These are phyloP conservation scores for Benitochromis conjunctus DNA, from an alignment of 2,113 vertebrate genomes.

Conservation along the genomic window DNA sequence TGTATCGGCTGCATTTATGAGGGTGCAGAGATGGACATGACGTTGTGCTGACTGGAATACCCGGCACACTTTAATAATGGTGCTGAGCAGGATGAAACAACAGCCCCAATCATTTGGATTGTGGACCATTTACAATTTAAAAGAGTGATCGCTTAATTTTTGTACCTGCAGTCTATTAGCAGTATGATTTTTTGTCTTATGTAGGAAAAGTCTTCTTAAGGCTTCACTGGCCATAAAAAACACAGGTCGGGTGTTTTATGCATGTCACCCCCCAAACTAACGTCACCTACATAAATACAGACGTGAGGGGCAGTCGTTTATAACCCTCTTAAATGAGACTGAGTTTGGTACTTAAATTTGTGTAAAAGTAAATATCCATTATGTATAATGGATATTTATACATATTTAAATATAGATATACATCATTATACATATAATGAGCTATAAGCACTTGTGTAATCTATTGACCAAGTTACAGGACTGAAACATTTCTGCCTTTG, in stretches of 20 bases:
- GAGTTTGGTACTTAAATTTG: not conserved
- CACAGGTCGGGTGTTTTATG: not conserved
- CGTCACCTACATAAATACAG: not conserved
- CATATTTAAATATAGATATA: no score
- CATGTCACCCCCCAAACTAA: not conserved
- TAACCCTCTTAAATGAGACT: not conserved
- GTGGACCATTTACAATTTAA: not conserved
- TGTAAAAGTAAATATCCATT: not conserved
- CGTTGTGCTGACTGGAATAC: not conserved
- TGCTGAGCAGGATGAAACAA: not conserved
- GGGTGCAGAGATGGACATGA: slow-evolving; percentile 8
- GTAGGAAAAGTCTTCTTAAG: not conserved
- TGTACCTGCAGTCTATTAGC: not conserved
- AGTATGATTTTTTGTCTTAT: not conserved
- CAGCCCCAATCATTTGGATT: not conserved
- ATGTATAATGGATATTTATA: not conserved
- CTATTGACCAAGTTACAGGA: not conserved
- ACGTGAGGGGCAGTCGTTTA: not conserved
- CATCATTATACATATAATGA: not conserved
- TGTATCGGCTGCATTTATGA: slow-evolving; percentile 38
- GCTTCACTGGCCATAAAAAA: not conserved
- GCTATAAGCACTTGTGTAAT: not conserved
- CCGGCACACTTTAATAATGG: not conserved
- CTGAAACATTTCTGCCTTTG: not conserved
- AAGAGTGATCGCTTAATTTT: not conserved